These are phyloP conservation scores for Koerneria pararmatus DNA, from an alignment of 2,888 invertebrate species.

Conservation along the genomic window DNA sequence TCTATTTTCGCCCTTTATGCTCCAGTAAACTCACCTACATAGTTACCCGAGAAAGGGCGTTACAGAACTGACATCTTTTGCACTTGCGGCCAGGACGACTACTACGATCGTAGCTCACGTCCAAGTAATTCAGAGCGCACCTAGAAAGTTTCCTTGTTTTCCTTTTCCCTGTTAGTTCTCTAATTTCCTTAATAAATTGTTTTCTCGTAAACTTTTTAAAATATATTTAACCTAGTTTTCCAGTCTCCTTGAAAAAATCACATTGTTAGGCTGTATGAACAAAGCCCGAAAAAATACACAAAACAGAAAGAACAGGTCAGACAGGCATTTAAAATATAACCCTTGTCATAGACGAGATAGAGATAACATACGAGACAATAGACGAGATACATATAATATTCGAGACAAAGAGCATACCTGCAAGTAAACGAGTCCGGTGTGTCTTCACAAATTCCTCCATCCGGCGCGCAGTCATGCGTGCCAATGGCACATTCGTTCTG, in stretches of 20 bases:
- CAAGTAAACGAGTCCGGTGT: slow-evolving; percentile 58
- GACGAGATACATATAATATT: too few relatives aligned
- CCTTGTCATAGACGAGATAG: too few relatives aligned
- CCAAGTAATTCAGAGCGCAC: slow-evolving; percentile 56
- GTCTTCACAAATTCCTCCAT: slow-evolving; percentile 58
- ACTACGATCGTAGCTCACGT: slow-evolving; percentile 55
- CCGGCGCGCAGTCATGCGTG: slow-evolving; percentile 47
- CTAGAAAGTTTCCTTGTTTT: slow-evolving; percentile 11
- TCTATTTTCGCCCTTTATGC: too few relatives aligned
- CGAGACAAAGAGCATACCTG: slow-evolving; percentile 17
- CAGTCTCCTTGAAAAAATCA: too few relatives aligned
- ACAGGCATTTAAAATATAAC: too few relatives aligned
- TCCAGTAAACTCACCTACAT: slow-evolving; percentile 12
- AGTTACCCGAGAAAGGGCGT: not conserved
- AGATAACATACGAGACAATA: slow-evolving; percentile 14
- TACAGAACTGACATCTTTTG: slow-evolving; percentile 43
- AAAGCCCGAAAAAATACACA: too few relatives aligned
- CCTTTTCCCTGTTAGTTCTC: too few relatives aligned
- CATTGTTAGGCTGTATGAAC: too few relatives aligned
- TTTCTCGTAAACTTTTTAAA: too few relatives aligned
- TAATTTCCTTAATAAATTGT: too few relatives aligned
- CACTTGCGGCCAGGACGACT: slow-evolving; percentile 58
- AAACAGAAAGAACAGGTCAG: too few relatives aligned
- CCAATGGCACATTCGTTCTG: slow-evolving; percentile 53
- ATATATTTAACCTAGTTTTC: too few relatives aligned